These are phyloP conservation scores for Leucoraja erinaceus DNA, from an alignment of 2,113 vertebrate genomes.

Conservation along the genomic window DNA sequence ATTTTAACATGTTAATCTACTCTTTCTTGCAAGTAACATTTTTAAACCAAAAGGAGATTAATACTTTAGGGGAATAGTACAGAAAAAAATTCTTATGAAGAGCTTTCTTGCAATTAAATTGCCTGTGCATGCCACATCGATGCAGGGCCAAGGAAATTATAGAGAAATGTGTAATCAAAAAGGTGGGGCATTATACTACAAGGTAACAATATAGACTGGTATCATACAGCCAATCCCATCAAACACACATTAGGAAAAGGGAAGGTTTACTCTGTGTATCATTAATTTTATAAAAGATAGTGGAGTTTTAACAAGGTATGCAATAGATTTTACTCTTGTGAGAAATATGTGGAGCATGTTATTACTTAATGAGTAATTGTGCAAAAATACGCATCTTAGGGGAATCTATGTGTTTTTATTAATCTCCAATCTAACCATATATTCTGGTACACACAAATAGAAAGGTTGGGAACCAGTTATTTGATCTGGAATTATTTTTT, in stretches of 20 bases:
- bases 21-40: not conserved
- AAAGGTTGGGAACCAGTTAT: not conserved
- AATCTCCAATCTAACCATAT: not conserved
- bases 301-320: not conserved
- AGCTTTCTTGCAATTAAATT: not conserved
- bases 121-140: not conserved
- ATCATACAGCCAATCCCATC: not conserved
- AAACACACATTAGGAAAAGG: not conserved
- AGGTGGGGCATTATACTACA: not conserved
- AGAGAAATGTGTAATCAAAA: not conserved
- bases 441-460: not conserved
- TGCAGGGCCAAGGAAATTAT: no score
- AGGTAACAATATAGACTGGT: not conserved
- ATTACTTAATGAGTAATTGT: not conserved
- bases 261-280: not conserved
- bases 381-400: not conserved
- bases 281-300: not conserved
- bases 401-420: not conserved
- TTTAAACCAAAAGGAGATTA: not conserved
- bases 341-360: not conserved
- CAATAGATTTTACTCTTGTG: not conserved
- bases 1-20: no score
- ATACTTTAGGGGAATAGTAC: not conserved
- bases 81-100: not conserved
- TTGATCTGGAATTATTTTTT: not conserved